Conservation (phyloP, 2,113 vertebrate species). For the Forbesichthys agassizii region DNA sequence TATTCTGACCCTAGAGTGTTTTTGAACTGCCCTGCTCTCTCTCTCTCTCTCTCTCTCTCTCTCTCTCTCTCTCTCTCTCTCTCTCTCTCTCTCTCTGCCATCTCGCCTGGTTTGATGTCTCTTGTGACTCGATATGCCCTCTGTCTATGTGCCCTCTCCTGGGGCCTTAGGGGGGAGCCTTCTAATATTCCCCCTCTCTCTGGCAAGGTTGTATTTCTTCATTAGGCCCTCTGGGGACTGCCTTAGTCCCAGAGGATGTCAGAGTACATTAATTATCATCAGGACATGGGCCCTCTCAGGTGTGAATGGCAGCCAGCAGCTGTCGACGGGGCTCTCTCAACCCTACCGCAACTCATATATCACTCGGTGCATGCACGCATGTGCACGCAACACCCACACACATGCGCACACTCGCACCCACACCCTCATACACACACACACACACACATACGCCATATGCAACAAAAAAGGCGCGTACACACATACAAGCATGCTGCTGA, state of each 20-base stretch:
- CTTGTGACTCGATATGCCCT: constrained; percentile 56
- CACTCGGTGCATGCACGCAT: constrained; percentile 57
- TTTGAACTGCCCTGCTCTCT: constrained; percentile 21
- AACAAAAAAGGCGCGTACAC: constrained; percentile 18
- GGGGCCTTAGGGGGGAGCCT: constrained; percentile 56
- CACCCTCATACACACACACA: background rate
- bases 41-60: constrained; percentile 28
- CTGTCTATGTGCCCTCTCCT: constrained; percentile 54
- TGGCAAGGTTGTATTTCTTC: constrained; percentile 83
- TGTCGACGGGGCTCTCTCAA: constrained; percentile 84
- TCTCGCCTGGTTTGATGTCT: constrained; percentile 57
- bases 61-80: constrained; percentile 30
- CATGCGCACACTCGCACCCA: constrained; percentile 15
- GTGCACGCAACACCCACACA: constrained; percentile 27
- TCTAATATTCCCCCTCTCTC: constrained; percentile 67
- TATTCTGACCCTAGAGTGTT: constrained; percentile 13
- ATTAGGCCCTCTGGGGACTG: constrained; percentile 81
- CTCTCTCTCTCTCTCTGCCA: constrained; percentile 18
- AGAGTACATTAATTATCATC: constrained; percentile 94
- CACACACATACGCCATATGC: constrained; percentile 17
- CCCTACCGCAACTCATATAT: constrained; percentile 83
- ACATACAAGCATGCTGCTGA: constrained; percentile 33
- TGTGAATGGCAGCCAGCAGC: constrained; percentile 91
- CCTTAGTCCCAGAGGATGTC: constrained; percentile 85
- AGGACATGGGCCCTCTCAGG: constrained; percentile 86